phyloP scores from a whole-genome alignment of 2,113 vertebrate genomes.

The Martes martes region DNA sequence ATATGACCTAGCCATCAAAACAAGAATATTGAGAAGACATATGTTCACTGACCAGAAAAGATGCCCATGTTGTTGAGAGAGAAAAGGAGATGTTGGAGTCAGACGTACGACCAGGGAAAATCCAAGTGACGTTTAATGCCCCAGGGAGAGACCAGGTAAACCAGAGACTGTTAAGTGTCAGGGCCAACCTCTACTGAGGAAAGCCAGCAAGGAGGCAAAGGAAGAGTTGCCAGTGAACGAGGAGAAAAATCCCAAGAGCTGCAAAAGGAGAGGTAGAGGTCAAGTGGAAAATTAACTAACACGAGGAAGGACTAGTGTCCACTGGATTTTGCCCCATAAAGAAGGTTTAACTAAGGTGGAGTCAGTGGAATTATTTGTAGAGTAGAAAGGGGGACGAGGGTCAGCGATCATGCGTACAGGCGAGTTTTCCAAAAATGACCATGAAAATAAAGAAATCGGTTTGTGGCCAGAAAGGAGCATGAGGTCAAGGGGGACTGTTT shows the following conservation, averaged over 20 bases:
- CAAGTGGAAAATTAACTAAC: background rate
- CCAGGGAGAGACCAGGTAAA: background rate
- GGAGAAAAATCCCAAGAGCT: background rate
- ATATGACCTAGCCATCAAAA: background rate
- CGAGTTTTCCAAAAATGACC: background rate
- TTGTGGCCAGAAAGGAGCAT: background rate
- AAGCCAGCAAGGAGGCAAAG: background rate
- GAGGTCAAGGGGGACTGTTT: accelerated
- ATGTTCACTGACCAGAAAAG: background rate
- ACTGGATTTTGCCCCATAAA: background rate
- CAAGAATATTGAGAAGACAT: background rate
- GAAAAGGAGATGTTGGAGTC: background rate
- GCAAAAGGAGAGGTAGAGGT: background rate
- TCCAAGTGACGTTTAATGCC: accelerated
- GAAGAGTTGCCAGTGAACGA: background rate
- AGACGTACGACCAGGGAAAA: background rate
- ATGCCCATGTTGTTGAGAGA: background rate
- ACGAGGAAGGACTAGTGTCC: accelerated
- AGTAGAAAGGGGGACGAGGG: too few relatives aligned
- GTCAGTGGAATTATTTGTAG: background rate
- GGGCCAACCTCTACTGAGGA: background rate
- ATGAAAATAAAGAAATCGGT: background rate
- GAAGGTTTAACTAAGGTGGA: too few relatives aligned
- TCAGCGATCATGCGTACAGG: accelerated
- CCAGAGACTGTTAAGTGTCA: background rate